phyloP scores from a whole-genome alignment of 2,797 vertebrate species.

The Lophotriccus pileatus region DNA sequence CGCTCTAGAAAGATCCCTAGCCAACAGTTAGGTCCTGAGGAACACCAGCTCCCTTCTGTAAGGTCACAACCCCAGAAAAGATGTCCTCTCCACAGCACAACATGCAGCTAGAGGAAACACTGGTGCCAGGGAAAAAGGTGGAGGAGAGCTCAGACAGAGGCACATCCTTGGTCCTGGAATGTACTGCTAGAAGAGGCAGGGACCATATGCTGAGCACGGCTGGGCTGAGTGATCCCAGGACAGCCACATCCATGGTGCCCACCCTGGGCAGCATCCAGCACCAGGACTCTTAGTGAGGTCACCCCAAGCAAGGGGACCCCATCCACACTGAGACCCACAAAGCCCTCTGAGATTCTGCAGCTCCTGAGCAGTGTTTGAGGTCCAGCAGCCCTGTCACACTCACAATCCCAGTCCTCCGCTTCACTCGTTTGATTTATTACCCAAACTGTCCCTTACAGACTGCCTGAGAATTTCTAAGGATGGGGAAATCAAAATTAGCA shows the following conservation, averaged over 20 bases:
- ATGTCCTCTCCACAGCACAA: background rate
- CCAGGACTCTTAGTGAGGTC: background rate
- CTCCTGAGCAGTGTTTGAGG: background rate
- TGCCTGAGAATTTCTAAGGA: background rate
- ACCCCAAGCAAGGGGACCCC: background rate
- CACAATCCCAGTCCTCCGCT: accelerated
- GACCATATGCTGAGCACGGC: background rate
- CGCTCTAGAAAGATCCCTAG: background rate
- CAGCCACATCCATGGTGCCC: accelerated
- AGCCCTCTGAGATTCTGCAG: background rate
- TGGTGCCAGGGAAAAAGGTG: background rate
- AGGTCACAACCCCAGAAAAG: background rate
- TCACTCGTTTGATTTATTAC: background rate
- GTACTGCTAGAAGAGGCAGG: accelerated
- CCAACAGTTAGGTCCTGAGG: background rate
- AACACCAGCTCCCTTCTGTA: background rate
- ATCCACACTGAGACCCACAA: background rate
- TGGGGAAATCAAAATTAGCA: slow-evolving; percentile 31
- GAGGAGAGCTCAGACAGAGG: background rate
- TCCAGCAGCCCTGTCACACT: background rate
- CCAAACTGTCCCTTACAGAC: background rate
- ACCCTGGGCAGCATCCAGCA: background rate
- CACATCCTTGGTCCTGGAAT: background rate
- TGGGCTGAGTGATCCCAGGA: background rate
- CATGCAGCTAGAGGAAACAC: background rate